Evolutionary conservation across 2,888 invertebrate genomes (phyloP).

Genomic region (Epirrhoe alternata): DNA sequence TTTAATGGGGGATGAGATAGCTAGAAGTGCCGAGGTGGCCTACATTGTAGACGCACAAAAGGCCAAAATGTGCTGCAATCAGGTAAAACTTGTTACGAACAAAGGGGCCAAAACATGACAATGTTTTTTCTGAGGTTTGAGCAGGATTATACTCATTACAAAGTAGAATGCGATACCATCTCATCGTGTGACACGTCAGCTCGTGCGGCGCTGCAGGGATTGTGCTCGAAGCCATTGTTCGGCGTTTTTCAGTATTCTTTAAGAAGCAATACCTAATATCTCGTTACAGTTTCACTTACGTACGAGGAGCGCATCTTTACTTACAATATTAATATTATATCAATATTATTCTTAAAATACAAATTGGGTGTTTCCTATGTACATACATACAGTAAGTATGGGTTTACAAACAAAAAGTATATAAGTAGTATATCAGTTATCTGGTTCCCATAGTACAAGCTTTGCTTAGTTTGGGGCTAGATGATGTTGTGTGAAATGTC

Average conservation of each 20-base stretch:
- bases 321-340: too few species aligned
- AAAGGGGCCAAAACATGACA: neutral
- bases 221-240: neutral
- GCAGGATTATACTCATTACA: neutral
- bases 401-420: too few species aligned
- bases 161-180: neutral
- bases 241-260: neutral
- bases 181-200: neutral
- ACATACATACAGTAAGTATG: too few species aligned
- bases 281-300: neutral
- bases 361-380: too few species aligned
- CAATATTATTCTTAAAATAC: too few species aligned
- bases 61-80: slow-evolving; percentile 1
- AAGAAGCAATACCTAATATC: slow-evolving; percentile 9
- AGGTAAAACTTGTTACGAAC: slow-evolving; percentile 8
- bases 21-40: neutral
- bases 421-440: too few species aligned
- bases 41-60: slow-evolving; percentile 4
- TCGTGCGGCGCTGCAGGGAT: neutral
- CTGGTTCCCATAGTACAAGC: too few species aligned
- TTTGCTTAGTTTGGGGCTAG: too few species aligned
- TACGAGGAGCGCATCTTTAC: neutral
- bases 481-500: too few species aligned
- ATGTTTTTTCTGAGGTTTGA: slow-evolving; percentile 3
- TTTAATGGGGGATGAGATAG: slow-evolving; percentile 2